Evolutionary conservation across 2,888 invertebrate species (phyloP).

Genomic region (Trichacis sp.): DNA sequence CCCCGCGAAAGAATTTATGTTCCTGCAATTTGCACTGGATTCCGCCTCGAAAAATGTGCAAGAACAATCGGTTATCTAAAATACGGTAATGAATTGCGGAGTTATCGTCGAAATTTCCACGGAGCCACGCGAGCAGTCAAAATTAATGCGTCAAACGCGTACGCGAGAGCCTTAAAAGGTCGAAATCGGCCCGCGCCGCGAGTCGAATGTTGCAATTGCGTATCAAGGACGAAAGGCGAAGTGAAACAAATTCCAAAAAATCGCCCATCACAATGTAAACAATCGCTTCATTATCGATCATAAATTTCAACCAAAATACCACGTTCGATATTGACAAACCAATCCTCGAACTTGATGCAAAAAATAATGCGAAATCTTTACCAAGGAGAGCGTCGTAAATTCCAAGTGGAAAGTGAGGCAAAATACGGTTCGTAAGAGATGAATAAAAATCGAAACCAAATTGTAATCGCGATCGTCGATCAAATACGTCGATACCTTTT

Average conservation of each 20-base stretch:
- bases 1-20: too few relatives aligned
- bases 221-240: constrained; percentile 10
- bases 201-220: constrained; percentile 12
- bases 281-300: background rate
- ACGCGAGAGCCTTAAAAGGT: constrained; percentile 18
- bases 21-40: too few relatives aligned
- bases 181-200: constrained; percentile 28
- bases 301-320: background rate
- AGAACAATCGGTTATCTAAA: background rate
- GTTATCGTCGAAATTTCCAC: constrained; percentile 7
- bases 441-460: background rate
- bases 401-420: background rate
- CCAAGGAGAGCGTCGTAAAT: too few relatives aligned
- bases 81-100: background rate
- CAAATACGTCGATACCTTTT: too few relatives aligned
- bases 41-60: too few relatives aligned
- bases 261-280: constrained; percentile 17
- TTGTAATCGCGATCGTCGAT: constrained; percentile 7
- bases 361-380: too few relatives aligned
- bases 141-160: constrained; percentile 27
- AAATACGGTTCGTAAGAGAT: too few relatives aligned
- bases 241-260: constrained; percentile 19
- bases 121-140: constrained; percentile 9
- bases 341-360: too few relatives aligned
- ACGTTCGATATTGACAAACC: background rate